Percentiles rank a stretch among this genome's conserved stretches.
Conservation (phyloP, 1,140 invertebrate species). For the Drosophila rhopaloa region DNA sequence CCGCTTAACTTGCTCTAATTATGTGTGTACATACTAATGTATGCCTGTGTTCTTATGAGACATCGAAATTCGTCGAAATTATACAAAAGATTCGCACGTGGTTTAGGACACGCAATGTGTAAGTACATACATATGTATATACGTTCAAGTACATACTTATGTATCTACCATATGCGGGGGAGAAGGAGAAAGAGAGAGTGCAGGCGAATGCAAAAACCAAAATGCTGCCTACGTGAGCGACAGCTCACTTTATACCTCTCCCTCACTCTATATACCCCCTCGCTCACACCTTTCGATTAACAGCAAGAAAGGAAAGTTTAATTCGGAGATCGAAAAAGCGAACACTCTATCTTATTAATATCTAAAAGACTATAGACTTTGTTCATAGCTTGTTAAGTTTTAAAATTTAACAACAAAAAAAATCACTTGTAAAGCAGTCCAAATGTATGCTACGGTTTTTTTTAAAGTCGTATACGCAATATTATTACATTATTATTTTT, state of each 20-base stretch:
- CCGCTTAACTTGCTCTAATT: constrained; percentile 23
- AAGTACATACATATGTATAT: too few relatives aligned
- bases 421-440: too few relatives aligned
- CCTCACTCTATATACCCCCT: constrained; percentile 7
- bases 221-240: constrained; percentile 73
- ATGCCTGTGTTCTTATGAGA: constrained; percentile 6
- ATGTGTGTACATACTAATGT: constrained; percentile 12
- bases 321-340: constrained; percentile 9
- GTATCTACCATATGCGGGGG: neutral
- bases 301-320: neutral
- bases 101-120: constrained; percentile 35
- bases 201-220: constrained; percentile 51
- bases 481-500: too few relatives aligned
- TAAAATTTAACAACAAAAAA: too few relatives aligned
- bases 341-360: constrained; percentile 6
- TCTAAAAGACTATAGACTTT: too few relatives aligned
- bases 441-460: too few relatives aligned
- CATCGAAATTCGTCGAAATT: constrained; percentile 49
- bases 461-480: too few relatives aligned
- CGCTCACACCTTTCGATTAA: constrained; percentile 12
- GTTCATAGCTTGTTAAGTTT: too few relatives aligned
- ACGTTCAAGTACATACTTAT: neutral
- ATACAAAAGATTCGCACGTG: constrained; percentile 52
- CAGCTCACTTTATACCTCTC: constrained; percentile 22
- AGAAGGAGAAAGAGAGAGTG: constrained; percentile 12